These are phyloP conservation scores for Ptilonorhynchus violaceus DNA, from an alignment of 2,113 vertebrate genomes.

Conservation along the genomic window DNA sequence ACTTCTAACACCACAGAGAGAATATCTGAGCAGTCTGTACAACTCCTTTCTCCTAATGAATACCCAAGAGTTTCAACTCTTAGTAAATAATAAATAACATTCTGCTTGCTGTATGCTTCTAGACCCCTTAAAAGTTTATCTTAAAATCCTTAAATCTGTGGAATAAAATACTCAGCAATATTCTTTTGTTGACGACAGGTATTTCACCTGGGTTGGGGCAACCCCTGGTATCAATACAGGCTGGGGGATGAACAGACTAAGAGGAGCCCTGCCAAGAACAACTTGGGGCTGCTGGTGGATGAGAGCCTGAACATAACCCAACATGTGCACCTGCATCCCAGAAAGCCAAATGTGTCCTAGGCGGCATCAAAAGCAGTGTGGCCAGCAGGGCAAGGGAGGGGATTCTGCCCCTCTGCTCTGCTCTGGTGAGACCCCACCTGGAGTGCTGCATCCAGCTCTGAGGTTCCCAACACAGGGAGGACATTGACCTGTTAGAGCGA, in stretches of 20 bases:
- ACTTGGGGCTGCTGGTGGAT: not conserved
- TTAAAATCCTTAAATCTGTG: not conserved
- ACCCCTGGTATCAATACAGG: not conserved
- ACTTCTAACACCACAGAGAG: not conserved
- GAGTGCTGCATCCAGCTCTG: not conserved
- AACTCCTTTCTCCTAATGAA: slow-evolving; percentile 36
- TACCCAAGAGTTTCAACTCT: slow-evolving; percentile 14
- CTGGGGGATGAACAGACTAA: not conserved
- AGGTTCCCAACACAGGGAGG: not conserved
- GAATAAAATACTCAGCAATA: not conserved
- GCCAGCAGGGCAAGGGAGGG: not conserved
- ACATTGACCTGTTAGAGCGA: accelerated
- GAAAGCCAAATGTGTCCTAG: not conserved
- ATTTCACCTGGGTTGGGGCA: not conserved
- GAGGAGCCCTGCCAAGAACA: not conserved
- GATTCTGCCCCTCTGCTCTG: not conserved
- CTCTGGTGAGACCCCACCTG: not conserved
- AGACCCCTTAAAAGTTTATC: slow-evolving; percentile 17
- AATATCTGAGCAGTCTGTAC: slow-evolving; percentile 31
- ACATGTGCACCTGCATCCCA: accelerated
- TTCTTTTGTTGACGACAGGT: not conserved
- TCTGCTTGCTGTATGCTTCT: not conserved
- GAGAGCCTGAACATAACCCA: not conserved
- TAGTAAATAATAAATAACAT: slow-evolving; percentile 58
- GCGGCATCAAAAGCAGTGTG: not conserved